These are phyloP conservation scores for Naso thynnoides DNA, from an alignment of 2,797 vertebrate genomes.

Conservation along the genomic window DNA sequence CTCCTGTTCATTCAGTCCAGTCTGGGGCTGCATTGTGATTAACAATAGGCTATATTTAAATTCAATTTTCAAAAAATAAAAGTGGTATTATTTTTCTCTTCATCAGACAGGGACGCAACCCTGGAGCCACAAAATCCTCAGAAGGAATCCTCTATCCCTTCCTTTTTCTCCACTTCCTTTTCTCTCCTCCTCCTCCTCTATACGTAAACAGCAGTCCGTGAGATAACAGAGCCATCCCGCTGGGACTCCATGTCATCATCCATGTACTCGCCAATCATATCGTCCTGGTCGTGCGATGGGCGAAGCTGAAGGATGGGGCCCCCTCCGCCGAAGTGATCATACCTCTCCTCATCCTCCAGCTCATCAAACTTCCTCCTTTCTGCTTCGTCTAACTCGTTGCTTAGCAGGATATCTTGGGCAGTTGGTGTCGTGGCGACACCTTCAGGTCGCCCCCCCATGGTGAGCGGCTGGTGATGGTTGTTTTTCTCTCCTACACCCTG, in stretches of 20 bases:
- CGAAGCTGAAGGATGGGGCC: slow-evolving; percentile 88
- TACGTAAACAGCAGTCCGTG: slow-evolving; percentile 92
- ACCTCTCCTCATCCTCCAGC: slow-evolving; percentile 85
- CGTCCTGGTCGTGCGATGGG: slow-evolving; percentile 70
- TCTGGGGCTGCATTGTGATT: slow-evolving; percentile 68
- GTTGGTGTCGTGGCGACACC: slow-evolving; percentile 72
- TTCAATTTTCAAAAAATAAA: slow-evolving; percentile 78
- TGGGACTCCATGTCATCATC: slow-evolving; percentile 94
- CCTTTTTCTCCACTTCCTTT: slow-evolving; percentile 19
- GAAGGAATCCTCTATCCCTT: slow-evolving; percentile 54
- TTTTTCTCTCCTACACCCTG: slow-evolving; percentile 80
- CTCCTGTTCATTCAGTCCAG: slow-evolving; percentile 48
- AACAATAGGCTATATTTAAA: slow-evolving; percentile 71
- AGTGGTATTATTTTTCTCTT: slow-evolving; percentile 68
- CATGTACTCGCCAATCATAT: slow-evolving; percentile 78
- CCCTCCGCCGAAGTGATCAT: slow-evolving; percentile 83
- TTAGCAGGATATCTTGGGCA: slow-evolving; percentile 86
- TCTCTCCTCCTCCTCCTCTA: slow-evolving; percentile 67
- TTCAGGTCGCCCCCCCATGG: slow-evolving; percentile 76
- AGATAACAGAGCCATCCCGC: slow-evolving; percentile 92
- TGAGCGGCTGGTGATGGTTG: slow-evolving; percentile 82
- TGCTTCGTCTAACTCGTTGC: slow-evolving; percentile 83
- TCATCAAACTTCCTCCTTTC: slow-evolving; percentile 88
- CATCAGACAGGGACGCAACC: slow-evolving; percentile 46
- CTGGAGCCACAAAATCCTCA: slow-evolving; percentile 64